Base-by-base conservation (phyloP, 2,797 vertebrate genomes). In the Euphonia xanthogaster region DNA sequence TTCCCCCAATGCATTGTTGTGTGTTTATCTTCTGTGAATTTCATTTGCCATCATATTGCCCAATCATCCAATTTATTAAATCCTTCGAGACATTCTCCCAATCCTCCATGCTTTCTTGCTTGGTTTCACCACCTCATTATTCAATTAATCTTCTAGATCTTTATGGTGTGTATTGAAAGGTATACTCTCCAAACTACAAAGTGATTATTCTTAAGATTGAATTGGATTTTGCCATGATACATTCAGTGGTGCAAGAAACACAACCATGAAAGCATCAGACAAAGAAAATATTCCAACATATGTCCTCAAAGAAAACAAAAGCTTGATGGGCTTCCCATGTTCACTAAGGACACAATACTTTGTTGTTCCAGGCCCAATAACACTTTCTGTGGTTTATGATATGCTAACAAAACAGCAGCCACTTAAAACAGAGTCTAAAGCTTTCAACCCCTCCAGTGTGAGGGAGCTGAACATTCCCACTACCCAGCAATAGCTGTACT, bases 11-110 rank as follows among this genome's bases (percentile, higher is more conserved):
- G 65, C 77, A 96, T 97, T 96, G 96, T 88, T 21, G 4, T 94
- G 85, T 96, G 78, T 94, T 96, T 97, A 95, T 97, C 88, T 96
- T 94, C 95, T 96, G 94, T 94, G 96, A 96, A 91, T 97, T 96
- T 94, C 68, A 92, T 96, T 97, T 97, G 93, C 91, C 95, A 97
- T 96, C 85, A 86, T 91, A 88, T 73, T 97, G 54, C 88, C 93
- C 62, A 92, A 86, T 96, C 95, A 97, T 93, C 87, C 94, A 92
- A 66, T 95, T 96, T 91, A 97, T 96, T 95, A 97, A 96, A 95
- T 94, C 95, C 93, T 97, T 97, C 10, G 75, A 86, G 97, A 97
- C 65, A 66, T 92, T 84, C 81, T 96, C 95, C 78, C 76, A 87
- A 95, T 96, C 72, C 42, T 96, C 86, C 81, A 76, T 83, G 91